Conservation (phyloP, 2,888 invertebrate genomes). For the Kuschelorhynchus macadamiae region DNA sequence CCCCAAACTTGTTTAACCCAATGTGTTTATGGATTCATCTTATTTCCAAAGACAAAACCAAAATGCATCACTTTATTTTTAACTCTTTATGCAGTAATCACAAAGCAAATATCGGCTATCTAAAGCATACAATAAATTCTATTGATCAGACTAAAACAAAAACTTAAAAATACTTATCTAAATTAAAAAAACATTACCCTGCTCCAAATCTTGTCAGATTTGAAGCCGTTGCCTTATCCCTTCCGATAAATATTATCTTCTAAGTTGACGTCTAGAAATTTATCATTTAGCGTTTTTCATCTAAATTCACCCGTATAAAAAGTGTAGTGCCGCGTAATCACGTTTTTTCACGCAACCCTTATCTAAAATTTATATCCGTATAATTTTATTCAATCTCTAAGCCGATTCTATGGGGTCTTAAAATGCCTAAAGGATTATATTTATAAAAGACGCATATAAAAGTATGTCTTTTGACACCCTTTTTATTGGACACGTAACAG, state of each 20-base stretch:
- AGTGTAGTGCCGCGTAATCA: constrained; percentile 37
- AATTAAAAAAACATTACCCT: too few species aligned
- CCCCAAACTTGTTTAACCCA: too few species aligned
- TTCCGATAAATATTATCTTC: not conserved
- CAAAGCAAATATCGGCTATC: too few species aligned
- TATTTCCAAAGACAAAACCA: too few species aligned
- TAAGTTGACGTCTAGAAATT: constrained; percentile 25
- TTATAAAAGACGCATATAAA: constrained; percentile 17
- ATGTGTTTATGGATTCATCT: too few species aligned
- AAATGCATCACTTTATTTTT: too few species aligned
- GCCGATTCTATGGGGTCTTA: constrained; percentile 27
- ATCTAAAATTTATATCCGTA: constrained; percentile 37
- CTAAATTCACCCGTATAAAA: constrained; percentile 7
- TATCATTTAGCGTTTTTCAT: constrained; percentile 13
- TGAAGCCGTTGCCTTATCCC: not conserved
- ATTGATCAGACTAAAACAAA: too few species aligned
- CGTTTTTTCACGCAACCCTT: constrained; percentile 41
- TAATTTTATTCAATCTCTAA: constrained; percentile 37
- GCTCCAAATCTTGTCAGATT: too few species aligned
- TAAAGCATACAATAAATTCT: too few species aligned
- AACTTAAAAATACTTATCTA: too few species aligned
- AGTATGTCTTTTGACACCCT: constrained; percentile 12
- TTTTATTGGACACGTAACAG: constrained; percentile 7
- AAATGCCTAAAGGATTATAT: constrained; percentile 26
- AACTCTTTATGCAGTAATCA: too few species aligned